Conservation (phyloP, 23 tunicate species). For the Halocynthia aurantium region DNA sequence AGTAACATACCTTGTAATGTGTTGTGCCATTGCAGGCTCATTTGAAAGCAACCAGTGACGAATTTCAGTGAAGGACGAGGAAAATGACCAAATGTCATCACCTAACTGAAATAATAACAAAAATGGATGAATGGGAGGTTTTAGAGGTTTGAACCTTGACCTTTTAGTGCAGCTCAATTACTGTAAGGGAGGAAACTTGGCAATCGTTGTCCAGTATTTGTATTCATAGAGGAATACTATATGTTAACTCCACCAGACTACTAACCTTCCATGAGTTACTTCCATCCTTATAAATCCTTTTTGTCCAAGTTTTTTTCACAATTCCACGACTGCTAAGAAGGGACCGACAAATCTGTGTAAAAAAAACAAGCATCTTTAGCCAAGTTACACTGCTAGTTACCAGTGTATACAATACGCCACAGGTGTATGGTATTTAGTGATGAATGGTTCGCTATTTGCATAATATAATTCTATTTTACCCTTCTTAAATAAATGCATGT, state of each 20-base stretch:
- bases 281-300: conserved; percentile 36
- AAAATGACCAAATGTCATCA: conserved; percentile 3
- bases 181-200: background rate
- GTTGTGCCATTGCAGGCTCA: background rate
- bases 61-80: conserved; percentile 2
- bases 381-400: no score
- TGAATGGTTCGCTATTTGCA: no score
- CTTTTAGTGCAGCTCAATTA: no score
- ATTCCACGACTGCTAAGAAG: conserved; percentile 44
- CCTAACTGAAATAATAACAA: background rate
- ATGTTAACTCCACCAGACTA: background rate
- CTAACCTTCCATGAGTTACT: conserved; percentile 29
- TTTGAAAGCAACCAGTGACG: conserved; percentile 1
- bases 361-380: background rate
- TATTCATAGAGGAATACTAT: no score
- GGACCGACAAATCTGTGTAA: conserved; percentile 18
- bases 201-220: background rate
- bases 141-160: background rate
- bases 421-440: no score
- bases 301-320: conserved; percentile 52
- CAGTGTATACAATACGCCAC: no score
- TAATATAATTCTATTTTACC: background rate
- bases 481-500: conserved; percentile 45
- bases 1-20: conserved; percentile 1
- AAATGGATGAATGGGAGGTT: background rate